phyloP scores from a whole-genome alignment of 2,797 vertebrate genomes.

The Dallia pectoralis region DNA sequence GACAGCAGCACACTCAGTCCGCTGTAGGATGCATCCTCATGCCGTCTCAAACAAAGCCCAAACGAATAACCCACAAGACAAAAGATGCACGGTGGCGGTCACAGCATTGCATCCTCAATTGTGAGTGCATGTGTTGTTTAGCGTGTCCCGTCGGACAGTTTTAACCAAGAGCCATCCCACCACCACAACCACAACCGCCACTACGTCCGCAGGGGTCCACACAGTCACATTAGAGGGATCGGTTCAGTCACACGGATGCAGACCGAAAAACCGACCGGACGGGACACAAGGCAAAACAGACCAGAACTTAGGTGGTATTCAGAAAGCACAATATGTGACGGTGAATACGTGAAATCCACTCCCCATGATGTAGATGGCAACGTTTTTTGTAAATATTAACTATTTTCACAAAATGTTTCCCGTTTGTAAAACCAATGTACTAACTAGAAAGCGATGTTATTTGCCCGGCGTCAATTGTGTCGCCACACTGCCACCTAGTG shows the following conservation, averaged over 20 bases:
- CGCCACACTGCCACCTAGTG: conserved; percentile 41
- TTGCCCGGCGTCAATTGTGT: neutral
- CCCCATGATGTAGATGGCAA: neutral
- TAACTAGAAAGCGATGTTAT: neutral
- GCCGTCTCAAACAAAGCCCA: conserved; percentile 59
- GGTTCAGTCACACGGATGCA: conserved; percentile 42
- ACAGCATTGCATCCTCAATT: neutral
- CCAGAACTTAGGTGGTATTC: conserved; percentile 22
- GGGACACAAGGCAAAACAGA: conserved; percentile 46
- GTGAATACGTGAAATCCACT: no score
- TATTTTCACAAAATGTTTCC: neutral
- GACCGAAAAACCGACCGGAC: conserved; percentile 26
- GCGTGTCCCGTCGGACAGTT: neutral
- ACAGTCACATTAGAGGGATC: neutral
- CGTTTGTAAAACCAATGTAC: neutral
- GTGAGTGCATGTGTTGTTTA: neutral
- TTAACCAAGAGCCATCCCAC: conserved; percentile 35
- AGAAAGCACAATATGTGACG: no score
- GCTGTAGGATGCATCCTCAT: conserved; percentile 40
- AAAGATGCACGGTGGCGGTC: neutral
- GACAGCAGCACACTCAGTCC: conserved; percentile 33
- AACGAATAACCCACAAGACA: conserved; percentile 31
- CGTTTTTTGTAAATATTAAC: neutral
- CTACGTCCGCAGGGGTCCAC: neutral
- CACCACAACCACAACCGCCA: no score